phyloP scores from a whole-genome alignment of 2,797 vertebrate genomes.

The Trematomus bernacchii region DNA sequence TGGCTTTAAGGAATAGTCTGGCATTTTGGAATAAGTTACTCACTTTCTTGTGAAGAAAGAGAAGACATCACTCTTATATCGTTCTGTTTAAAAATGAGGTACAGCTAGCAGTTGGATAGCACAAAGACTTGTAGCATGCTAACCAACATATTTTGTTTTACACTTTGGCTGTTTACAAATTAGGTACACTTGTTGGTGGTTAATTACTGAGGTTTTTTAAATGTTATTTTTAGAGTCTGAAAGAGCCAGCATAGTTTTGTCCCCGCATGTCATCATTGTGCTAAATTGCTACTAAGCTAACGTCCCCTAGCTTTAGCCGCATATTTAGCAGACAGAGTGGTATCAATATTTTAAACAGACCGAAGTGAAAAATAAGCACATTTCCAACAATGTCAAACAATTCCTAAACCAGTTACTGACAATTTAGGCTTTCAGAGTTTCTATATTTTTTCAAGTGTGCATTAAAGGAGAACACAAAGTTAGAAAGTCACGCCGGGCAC shows the following conservation, averaged over 20 bases:
- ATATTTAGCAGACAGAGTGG: not conserved
- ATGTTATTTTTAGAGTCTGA: not conserved
- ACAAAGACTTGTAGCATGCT: not conserved
- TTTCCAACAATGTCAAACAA: not conserved
- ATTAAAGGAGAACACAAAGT: conserved; percentile 1
- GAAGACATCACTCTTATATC: not conserved
- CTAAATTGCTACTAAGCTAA: conserved; percentile 1
- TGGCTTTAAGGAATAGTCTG: conserved; percentile 19
- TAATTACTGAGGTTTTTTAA: no score
- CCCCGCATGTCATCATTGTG: not conserved
- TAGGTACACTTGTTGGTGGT: no score
- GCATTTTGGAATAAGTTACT: conserved; percentile 25
- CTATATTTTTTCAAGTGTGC: not conserved
- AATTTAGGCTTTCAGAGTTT: not conserved
- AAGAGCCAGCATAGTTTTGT: not conserved
- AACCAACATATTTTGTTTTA: no score
- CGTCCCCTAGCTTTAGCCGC: not conserved
- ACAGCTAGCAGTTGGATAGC: not conserved
- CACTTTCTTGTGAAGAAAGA: not conserved
- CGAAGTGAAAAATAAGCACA: not conserved
- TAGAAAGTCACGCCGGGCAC: not conserved
- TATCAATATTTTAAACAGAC: not conserved
- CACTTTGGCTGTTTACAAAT: no score
- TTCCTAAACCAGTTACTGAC: not conserved
- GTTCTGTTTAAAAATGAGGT: not conserved